A percentile compares a stretch with the other conserved stretches of the same genome.
phyloP scores from a whole-genome alignment of 2,888 invertebrate species.

The Sinotaia quadrata region DNA sequence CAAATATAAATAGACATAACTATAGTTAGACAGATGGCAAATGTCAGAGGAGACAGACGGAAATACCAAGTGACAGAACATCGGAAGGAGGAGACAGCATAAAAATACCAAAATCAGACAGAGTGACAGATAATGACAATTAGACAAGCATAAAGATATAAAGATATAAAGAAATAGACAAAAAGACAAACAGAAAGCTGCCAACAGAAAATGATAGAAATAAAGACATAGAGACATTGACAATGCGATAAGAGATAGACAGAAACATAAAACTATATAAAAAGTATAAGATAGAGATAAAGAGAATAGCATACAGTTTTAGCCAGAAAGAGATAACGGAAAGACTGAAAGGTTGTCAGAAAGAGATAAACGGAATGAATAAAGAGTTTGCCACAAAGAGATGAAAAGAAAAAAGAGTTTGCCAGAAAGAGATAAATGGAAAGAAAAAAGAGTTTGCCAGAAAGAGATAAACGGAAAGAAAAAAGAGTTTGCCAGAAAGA shows the following conservation, averaged over 20 bases:
- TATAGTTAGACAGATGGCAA: too few relatives aligned
- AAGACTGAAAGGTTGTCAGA: conserved; percentile 4
- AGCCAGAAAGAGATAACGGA: background rate
- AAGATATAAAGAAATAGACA: conserved; percentile 19
- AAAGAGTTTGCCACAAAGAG: conserved; percentile 2
- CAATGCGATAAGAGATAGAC: conserved; percentile 11
- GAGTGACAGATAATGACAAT: conserved; percentile 25
- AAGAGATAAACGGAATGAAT: background rate
- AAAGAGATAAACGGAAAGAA: background rate
- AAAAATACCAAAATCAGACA: too few relatives aligned
- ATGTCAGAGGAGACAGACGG: too few relatives aligned
- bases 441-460: background rate
- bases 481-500: background rate
- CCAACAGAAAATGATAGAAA: background rate
- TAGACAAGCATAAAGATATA: conserved; percentile 23
- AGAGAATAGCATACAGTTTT: background rate
- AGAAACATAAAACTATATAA: background rate
- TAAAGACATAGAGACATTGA: conserved; percentile 13
- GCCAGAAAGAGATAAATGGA: background rate
- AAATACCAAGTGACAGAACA: too few relatives aligned
- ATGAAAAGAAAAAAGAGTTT: background rate
- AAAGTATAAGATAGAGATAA: conserved; percentile 4
- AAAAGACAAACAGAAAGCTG: conserved; percentile 7
- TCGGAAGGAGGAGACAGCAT: too few relatives aligned
- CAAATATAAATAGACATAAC: too few relatives aligned